Evolutionary conservation across 1,140 invertebrate species (phyloP), one percentile per base, ranked within the genome.

Genomic region (Achroia grisella): DNA sequence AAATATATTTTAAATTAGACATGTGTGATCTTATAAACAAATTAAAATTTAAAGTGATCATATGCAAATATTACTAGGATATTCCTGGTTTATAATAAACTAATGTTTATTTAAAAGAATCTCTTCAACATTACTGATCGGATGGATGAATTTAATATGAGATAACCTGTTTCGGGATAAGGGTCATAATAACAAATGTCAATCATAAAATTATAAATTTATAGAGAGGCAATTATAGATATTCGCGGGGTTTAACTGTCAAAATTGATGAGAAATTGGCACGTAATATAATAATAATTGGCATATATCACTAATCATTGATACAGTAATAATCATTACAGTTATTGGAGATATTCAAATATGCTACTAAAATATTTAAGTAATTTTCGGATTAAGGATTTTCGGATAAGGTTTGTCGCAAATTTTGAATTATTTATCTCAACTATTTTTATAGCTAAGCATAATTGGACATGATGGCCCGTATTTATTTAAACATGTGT

Each of bases 261-360:
- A 65, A 60, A 62, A 63, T 69, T 70, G 67, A 70, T 58, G 58
- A 36, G 54, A 64, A 68, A 77, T 76, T 72, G 70, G 62, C 67
- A 67, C 31, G 60, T 60, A 69, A 65, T 62, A 60, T 55, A 62
- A 56, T 44, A n/a, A n/a, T n/a, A n/a, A n/a, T n/a, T n/a, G n/a
- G n/a, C n/a, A n/a, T n/a, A n/a, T n/a, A n/a, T 40, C 37, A 33
- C 61, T 83, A 78, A 83, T 83, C 77, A 64, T 73, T 49, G 75
- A 73, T 66, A 56, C 49, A 39, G 49, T 8, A 42, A 50, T 46
- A 17, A 23, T 23, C 17, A 23, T 23, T 23, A 23, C 6, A 23
- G n/a, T 23, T 23, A 2, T 23, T 23, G 6, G 17, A 23, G 17
- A 23, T 23, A 23, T 23, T 3, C 6, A 23, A 6, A 23, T 2